Base-by-base conservation (phyloP, 2,888 invertebrate genomes). In the Monopis laevigella region DNA sequence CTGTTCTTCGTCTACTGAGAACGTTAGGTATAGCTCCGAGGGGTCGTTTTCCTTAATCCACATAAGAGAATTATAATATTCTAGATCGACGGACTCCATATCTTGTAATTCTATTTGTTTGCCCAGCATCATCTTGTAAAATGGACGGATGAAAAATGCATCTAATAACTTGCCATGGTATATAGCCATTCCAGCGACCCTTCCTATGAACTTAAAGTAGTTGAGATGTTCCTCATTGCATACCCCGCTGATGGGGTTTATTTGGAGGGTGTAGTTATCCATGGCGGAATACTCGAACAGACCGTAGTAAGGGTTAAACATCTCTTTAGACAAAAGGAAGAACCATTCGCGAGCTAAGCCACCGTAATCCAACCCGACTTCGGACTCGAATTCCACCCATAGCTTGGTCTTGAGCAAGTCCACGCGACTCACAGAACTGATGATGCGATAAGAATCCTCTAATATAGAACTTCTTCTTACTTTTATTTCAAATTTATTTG, bases 261-360 rank as follows among this genome's bases (percentile, higher is more conserved):
- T 98, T 86, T 99, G 98, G 41, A 99, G 85, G 13, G 98, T 98
- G 73, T 98, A 98, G 82, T 98, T 98, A 71, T 98, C 98, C 98
- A 97, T 97, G 3, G 98, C 98, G 1, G 98, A 98, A 84, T 99
- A 99, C 78, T 99, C 98, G 82, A 99, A 99, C 41, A 99, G 85
- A 0, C 98, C 98, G 77, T 99, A 99, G 73, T 98, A 99, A 0
- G 99, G 99, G 84, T 99, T 99, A 80, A 99, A 99, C 96, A 99
- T 98, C 83, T 99, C 98, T 72, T 97, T 97, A 1, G 98, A 98
- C 8, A 99, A 82, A 17, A 98, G 85, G 84, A 97, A 99, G 84
- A 99, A 99, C 97, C 98, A 98, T 77, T 99, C 98, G 46, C 98
- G 85, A 1, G 97, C 94, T 40, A 98, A 84, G 11, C 98, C 98